These are phyloP conservation scores for Drosophila nebulosa DNA, from an alignment of 1,140 invertebrate genomes.

Conservation along the genomic window DNA sequence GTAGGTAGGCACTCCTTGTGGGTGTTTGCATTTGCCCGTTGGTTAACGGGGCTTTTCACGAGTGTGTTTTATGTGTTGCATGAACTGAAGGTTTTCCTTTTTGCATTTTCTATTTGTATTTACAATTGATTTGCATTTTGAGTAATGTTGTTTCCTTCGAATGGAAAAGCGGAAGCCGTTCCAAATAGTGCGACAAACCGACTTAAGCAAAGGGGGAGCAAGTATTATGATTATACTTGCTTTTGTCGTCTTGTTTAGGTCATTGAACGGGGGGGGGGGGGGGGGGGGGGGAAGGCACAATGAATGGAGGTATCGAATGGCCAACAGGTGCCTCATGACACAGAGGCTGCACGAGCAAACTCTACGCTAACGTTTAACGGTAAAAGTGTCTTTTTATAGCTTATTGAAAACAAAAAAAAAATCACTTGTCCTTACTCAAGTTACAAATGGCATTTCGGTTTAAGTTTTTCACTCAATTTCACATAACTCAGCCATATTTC, in stretches of 20 bases:
- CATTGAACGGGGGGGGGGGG: conserved; percentile 22
- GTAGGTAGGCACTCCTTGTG: conserved; percentile 9
- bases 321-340: conserved; percentile 23
- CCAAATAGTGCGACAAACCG: conserved; percentile 8
- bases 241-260: conserved; percentile 1
- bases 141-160: conserved; percentile 22
- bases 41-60: conserved; percentile 24
- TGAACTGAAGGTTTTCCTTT: not conserved
- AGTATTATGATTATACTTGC: conserved; percentile 23
- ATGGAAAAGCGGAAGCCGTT: conserved; percentile 44
- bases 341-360: not conserved
- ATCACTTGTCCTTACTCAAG: too few relatives aligned
- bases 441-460: too few relatives aligned
- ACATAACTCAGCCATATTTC: too few relatives aligned
- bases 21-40: conserved; percentile 29
- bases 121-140: conserved; percentile 53
- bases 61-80: not conserved
- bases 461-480: too few relatives aligned
- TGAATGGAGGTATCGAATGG: not conserved
- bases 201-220: conserved; percentile 4
- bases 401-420: too few relatives aligned
- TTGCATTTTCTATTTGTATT: conserved; percentile 42
- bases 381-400: not conserved
- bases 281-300: not conserved
- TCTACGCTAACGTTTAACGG: not conserved